Evolutionary conservation across 2,888 invertebrate species (phyloP).

Genomic region (Parnassius orleans): DNA sequence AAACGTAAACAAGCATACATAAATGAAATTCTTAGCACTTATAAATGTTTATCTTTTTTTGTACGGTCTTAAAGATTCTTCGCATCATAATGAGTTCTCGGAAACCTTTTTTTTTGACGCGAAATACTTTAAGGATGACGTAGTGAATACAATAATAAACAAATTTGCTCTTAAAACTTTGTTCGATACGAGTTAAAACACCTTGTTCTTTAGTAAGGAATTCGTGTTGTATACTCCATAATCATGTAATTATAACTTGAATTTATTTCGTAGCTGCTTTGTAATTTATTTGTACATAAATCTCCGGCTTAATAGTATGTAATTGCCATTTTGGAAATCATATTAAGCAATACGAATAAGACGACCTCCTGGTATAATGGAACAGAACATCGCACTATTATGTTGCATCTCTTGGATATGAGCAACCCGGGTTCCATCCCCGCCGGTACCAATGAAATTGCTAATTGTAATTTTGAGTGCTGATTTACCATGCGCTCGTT

Average conservation of each 20-base stretch:
- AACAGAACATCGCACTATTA: too few relatives aligned
- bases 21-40: slow-evolving; percentile 16
- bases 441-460: too few relatives aligned
- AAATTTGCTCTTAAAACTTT: slow-evolving; percentile 4
- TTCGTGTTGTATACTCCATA: slow-evolving; percentile 4
- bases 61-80: slow-evolving; percentile 12
- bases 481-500: too few relatives aligned
- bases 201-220: not conserved
- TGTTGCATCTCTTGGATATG: too few relatives aligned
- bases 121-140: slow-evolving; percentile 24
- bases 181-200: not conserved
- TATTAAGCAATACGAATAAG: too few relatives aligned
- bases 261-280: slow-evolving; percentile 10
- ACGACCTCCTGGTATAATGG: too few relatives aligned
- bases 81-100: slow-evolving; percentile 8
- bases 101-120: slow-evolving; percentile 12
- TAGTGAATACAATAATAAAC: slow-evolving; percentile 1
- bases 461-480: too few relatives aligned
- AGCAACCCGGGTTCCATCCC: too few relatives aligned
- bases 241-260: slow-evolving; percentile 15
- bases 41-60: slow-evolving; percentile 21
- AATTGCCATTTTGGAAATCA: slow-evolving; percentile 2
- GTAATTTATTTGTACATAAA: slow-evolving; percentile 14
- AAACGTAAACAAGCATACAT: slow-evolving; percentile 6
- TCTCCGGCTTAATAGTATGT: not conserved